Evolutionary conservation across 2,797 vertebrate species (phyloP), one percentile per base, ranked within the genome.

Genomic region (Malacoraja senta): DNA sequence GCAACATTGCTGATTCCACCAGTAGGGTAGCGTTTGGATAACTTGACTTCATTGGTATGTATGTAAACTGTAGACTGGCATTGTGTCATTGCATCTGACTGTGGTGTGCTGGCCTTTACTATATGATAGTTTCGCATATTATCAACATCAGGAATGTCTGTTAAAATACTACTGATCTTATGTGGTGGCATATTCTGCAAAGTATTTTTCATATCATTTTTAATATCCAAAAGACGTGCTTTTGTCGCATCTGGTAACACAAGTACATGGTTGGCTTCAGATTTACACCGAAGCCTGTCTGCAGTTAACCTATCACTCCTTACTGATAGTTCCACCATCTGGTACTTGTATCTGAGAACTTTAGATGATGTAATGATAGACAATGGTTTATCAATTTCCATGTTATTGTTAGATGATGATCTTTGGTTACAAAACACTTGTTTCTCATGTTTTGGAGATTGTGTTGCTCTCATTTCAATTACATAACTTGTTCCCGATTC

Each of bases 1-100:
- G 26, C 61, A 29, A 93, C 84, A 29, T 95, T 95, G 77, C 95
- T 95, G 91, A 92, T 94, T 76, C 95, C 94, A 74, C 93, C 71
- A 93, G 95, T n/a, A 76, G 94, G 94, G 19, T 95, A 94, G 94
- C 95, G 96, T 93, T 95, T 95, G 44, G 95, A 94, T 77, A 96
- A 97, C 3, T 92, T 92, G 38, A 24, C 44, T 72, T 53, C 26
- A 19, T 29, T 76, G 68, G 24, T 72, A 72, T 26, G 71, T 29
- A 1, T 72, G 53, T 26, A 29, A 84, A 24, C 53, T 9, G 24
- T 26, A 92, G 38, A 29, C 32, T 29, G 26, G 4, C 24, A 2
- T 72, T 53, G 90, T 1, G 1, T 76, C 26, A n/a, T 38, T n/a
- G 17, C 38, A 71, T 12, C 53, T 1, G 68, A 26, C 53, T 71